A percentile compares a stretch with the other conserved stretches of the same genome.
These are phyloP conservation scores for Athene cunicularia DNA, from an alignment of 2,113 vertebrate species.

Conservation along the genomic window DNA sequence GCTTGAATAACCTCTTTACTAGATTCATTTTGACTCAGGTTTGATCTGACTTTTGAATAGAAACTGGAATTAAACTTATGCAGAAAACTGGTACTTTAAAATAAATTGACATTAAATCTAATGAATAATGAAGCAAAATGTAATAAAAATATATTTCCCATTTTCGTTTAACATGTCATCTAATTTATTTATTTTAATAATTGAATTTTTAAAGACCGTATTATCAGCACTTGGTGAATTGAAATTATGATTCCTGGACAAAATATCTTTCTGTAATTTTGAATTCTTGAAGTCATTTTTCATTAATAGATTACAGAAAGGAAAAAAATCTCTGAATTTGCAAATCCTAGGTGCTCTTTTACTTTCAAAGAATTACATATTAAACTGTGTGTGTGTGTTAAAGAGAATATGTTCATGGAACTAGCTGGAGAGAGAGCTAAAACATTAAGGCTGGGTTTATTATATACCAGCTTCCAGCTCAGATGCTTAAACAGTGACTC, in stretches of 20 bases:
- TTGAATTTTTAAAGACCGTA: background rate
- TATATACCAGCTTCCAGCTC: background rate
- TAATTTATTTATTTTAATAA: background rate
- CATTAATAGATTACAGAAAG: background rate
- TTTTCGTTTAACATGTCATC: background rate
- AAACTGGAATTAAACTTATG: background rate
- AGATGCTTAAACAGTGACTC: background rate
- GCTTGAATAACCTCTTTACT: background rate
- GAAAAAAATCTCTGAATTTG: background rate
- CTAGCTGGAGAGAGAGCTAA: background rate
- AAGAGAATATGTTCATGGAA: background rate
- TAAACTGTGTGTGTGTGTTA: background rate
- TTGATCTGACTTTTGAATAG: background rate
- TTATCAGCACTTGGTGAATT: background rate
- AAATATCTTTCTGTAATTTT: background rate
- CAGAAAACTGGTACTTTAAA: background rate
- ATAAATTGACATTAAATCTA: background rate
- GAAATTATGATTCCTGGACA: background rate
- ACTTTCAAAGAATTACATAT: background rate
- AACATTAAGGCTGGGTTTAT: background rate
- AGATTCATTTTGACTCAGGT: background rate
- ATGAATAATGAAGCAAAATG: background rate
- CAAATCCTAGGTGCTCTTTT: background rate
- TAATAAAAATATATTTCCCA: background rate
- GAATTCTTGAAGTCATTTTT: background rate